These are phyloP conservation scores for Vanacampus margaritifer DNA, from an alignment of 2,113 vertebrate genomes.

Conservation along the genomic window DNA sequence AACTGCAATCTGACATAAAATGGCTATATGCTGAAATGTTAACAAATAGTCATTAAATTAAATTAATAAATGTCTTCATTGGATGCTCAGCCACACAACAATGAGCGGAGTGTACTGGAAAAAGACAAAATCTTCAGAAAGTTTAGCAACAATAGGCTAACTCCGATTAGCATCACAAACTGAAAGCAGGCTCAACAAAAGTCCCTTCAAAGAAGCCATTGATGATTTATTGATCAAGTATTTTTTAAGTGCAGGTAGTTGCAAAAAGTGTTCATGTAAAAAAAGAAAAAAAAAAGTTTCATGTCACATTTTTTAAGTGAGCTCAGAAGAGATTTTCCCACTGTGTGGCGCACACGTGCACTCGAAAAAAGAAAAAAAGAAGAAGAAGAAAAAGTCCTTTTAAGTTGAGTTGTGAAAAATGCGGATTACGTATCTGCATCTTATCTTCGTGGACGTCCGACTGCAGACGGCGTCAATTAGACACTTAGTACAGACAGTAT, in stretches of 20 bases:
- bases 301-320: constrained; percentile 16
- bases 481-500: constrained; percentile 29
- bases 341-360: not conserved
- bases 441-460: constrained; percentile 56
- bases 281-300: not conserved
- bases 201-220: not conserved
- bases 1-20: too few species aligned
- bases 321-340: constrained; percentile 1
- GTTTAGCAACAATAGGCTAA: not conserved
- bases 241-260: not conserved
- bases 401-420: constrained; percentile 2
- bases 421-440: constrained; percentile 64
- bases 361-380: not conserved
- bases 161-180: not conserved
- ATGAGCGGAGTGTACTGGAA: not conserved
- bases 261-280: not conserved
- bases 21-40: too few species aligned
- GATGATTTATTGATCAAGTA: not conserved
- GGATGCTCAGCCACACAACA: not conserved
- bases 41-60: too few species aligned
- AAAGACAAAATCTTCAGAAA: not conserved
- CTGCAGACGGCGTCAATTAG: constrained; percentile 55
- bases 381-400: not conserved
- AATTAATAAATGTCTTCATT: too few species aligned
- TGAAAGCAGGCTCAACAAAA: not conserved